A percentile compares a stretch with the other conserved stretches of the same genome.
Conservation (phyloP, 2,113 vertebrate genomes). For the Pongo pygmaeus region DNA sequence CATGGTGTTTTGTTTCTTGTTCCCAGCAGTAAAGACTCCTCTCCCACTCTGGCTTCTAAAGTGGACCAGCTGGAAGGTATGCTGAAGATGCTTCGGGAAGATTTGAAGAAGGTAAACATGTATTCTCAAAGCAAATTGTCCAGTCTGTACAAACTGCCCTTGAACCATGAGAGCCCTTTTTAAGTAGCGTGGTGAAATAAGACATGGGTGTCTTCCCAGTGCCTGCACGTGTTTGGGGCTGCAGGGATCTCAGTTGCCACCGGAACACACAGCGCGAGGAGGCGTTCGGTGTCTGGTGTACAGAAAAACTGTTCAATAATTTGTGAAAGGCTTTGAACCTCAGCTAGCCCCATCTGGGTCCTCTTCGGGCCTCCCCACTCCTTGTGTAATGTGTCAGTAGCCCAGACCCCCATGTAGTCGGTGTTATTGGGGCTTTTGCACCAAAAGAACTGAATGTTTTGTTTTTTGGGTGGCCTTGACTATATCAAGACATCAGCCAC, state of each 20-base stretch:
- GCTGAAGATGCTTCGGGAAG: slow-evolving; percentile 94
- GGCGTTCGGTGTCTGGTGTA: background rate
- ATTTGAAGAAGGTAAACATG: slow-evolving; percentile 92
- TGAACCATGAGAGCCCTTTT: background rate
- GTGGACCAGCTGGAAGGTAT: slow-evolving; percentile 95
- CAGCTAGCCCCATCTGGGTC: background rate
- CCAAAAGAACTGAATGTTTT: background rate
- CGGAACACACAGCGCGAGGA: fast-evolving
- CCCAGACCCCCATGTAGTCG: background rate
- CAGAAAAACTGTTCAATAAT: background rate
- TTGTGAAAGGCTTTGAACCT: background rate
- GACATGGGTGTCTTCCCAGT: fast-evolving
- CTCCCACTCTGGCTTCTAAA: slow-evolving; percentile 92
- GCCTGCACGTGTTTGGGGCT: fast-evolving
- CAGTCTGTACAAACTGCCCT: background rate
- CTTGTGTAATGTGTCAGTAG: fast-evolving
- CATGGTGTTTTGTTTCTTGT: slow-evolving; percentile 55
- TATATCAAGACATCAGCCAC: background rate
- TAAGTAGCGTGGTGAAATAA: fast-evolving
- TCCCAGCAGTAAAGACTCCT: slow-evolving; percentile 89
- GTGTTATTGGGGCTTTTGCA: background rate
- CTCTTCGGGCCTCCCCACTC: background rate
- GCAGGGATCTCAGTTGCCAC: background rate
- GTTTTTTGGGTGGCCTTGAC: background rate
- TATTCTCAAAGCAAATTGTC: background rate